Base-by-base conservation (phyloP, 2,113 vertebrate species). In the Mastomys coucha region DNA sequence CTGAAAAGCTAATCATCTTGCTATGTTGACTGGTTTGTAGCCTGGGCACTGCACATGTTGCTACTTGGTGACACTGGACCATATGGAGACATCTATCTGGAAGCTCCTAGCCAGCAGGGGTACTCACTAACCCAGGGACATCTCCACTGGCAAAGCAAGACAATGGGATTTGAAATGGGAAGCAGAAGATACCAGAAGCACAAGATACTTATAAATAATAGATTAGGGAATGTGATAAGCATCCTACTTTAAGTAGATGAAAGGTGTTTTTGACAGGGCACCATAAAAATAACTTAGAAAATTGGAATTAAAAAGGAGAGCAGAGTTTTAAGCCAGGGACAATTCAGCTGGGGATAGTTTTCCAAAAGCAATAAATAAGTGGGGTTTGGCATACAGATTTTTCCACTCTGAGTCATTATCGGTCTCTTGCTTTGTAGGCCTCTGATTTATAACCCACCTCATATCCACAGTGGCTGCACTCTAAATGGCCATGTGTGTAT, bases 201-300 rank as follows among this genome's bases (percentile, higher is more conserved):
- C 24, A 73, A 51, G 5, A 11, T 16, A 45, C 19, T 70, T 89
- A 28, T 0, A 81, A 85, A 95, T 51, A 81, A 63, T 9, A 73
- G 45, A 60, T 42, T 51, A 49, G 9, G 72, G n/a, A 78, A 75
- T 58, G 39, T 76, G 51, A 76, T 58, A 65, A 91, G 65, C 49
- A 49, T 51, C 49, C 82, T 56, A 58, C 28, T 51, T 76, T 82
- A 63, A 93, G 58, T 45, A 39, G 72, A 42, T 77, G 45, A 92
- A 93, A 96, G 81, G 36, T 91, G 49, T 81, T 93, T 96, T 95
- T 82, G 91, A 92, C 45, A 84, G 63, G 49, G 92, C 49, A 82
- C 14, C 75, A 22, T 31, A 90, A 95, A 93, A 95, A 53, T 81
- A 58, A 93, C 53, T 89, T 80, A 88, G 81, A 58, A 91, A 96